phyloP scores from a whole-genome alignment of 2,888 invertebrate genomes.

The Aradus depressus region DNA sequence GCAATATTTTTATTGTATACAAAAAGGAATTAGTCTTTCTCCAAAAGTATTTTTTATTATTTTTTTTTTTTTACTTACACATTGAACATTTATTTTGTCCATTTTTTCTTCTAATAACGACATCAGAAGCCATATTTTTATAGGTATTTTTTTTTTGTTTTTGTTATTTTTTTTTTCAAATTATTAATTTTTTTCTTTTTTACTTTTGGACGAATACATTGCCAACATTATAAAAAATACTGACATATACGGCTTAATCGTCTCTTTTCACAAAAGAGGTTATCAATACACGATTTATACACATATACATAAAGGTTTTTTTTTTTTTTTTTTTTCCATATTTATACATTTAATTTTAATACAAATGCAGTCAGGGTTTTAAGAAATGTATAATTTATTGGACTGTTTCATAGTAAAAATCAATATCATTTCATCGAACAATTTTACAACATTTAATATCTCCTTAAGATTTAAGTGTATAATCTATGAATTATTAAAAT shows the following conservation, averaged over 20 bases:
- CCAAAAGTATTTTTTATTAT: constrained; percentile 15
- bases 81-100: background rate
- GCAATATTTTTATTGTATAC: constrained; percentile 14
- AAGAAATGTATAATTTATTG: too few species aligned
- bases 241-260: constrained; percentile 10
- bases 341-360: too few species aligned
- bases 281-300: constrained; percentile 15
- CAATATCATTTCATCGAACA: too few species aligned
- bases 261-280: constrained; percentile 16
- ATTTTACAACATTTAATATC: too few species aligned
- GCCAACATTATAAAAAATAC: constrained; percentile 18
- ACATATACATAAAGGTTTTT: constrained; percentile 9
- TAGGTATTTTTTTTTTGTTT: background rate
- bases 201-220: constrained; percentile 18
- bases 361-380: too few species aligned
- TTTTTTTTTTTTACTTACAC: constrained; percentile 1
- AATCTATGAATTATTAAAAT: too few species aligned
- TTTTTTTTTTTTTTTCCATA: constrained; percentile 4
- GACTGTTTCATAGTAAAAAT: too few species aligned
- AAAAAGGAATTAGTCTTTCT: constrained; percentile 16
- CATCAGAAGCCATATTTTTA: background rate
- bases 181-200: constrained; percentile 1
- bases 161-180: background rate
- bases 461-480: too few species aligned
- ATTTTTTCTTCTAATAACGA: background rate